Percentiles rank a stretch among this genome's conserved stretches.
phyloP scores from a whole-genome alignment of 2,797 vertebrate genomes.

The Otolemur crassicaudatus region DNA sequence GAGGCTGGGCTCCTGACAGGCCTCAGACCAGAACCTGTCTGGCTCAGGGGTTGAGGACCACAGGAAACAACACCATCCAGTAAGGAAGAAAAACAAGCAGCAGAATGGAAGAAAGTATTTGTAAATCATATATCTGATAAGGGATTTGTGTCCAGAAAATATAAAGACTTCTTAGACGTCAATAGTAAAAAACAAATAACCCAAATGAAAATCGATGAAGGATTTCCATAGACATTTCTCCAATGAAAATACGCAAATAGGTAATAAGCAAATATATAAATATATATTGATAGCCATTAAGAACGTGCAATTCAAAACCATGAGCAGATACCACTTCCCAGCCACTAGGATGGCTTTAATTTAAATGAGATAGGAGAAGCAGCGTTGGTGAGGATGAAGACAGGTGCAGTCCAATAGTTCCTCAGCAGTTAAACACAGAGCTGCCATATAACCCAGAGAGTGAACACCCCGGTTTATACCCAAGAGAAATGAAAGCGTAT shows the following conservation, averaged over 20 bases:
- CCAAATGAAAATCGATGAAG: not conserved
- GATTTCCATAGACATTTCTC: not conserved
- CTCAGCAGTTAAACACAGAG: slow-evolving; percentile 13
- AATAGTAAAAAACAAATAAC: not conserved
- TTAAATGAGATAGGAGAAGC: not conserved
- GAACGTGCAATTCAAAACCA: not conserved
- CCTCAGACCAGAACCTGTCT: no score
- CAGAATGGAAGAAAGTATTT: not conserved
- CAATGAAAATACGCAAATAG: not conserved
- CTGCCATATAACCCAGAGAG: not conserved
- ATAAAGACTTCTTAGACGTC: not conserved
- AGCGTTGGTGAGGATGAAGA: not conserved
- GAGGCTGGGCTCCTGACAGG: no score
- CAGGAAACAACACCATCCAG: not conserved
- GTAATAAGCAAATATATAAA: not conserved
- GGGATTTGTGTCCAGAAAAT: not conserved
- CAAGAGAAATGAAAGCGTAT: not conserved
- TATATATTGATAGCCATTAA: not conserved
- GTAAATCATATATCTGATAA: not conserved
- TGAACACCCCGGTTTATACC: not conserved
- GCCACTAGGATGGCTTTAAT: not conserved
- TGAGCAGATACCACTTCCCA: not conserved
- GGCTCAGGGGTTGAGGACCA: no score
- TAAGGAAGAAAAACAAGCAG: not conserved
- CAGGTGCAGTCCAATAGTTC: no score